Evolutionary conservation across 1,140 invertebrate species (phyloP), one percentile per base, ranked within the genome.

Genomic region (Scaptodrosophila lebanonensis): DNA sequence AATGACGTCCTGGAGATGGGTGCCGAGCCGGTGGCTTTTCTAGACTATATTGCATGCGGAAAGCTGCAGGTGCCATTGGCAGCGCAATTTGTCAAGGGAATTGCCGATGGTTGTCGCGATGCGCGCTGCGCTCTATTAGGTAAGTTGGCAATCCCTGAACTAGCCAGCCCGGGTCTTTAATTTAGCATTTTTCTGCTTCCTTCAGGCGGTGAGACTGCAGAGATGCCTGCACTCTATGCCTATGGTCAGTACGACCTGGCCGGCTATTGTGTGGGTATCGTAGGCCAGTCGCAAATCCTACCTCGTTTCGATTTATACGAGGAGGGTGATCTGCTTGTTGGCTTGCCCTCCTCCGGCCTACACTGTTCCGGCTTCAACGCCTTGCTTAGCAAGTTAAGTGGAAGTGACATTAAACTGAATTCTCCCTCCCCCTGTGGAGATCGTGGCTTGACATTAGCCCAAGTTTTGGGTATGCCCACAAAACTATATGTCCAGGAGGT

Each of bases 41-140:
- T 99, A 1, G 97, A 99, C 89, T 99, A 99, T 87, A 98, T 97
- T 88, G 96, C 97, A 7, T 96, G 95, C 85, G 95, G 97, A 2
- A 89, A 92, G 56, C 88, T 99, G 33, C 90, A 97, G 72, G 91
- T 96, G 3, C 88, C 91, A 1, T 87, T 92, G 11, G 95, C 96
- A 0, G 89, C 90, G 1, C 88, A 92, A 57, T 93, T 99, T 2
- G 90, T 99, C 3, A 88, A 90, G 47, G 96, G 97, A 1, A 93
- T 99, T 60, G 91, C 93, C 0, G 91, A 96, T 71, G 97, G 95
- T 1, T 99, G 98, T 84, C 89, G 89, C 52, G 87, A 90, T 85
- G 93, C 97, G 6, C 94, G 94, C 4, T 98, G 97, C 88, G 93
- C 96, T 39, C 88, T 99, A 52, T 91, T 98, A 68, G 96, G 94